Evolutionary conservation across 2,797 vertebrate genomes (phyloP).

Genomic region (Propithecus perrieri): DNA sequence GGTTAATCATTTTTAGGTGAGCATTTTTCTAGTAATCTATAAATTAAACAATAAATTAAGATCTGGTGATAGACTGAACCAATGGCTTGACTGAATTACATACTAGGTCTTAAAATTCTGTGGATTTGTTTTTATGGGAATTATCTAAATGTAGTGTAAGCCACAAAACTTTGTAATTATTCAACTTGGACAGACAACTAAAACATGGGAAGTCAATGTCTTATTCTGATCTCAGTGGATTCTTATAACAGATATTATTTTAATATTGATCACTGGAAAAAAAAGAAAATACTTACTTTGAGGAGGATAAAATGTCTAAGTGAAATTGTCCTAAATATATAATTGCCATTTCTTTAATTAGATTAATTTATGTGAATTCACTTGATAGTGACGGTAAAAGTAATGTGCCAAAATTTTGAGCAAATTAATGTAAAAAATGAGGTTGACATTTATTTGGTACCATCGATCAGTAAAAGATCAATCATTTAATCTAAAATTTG

Average conservation of each 20-base stretch:
- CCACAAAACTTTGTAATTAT: not conserved
- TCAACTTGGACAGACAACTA: not conserved
- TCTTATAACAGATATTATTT: not conserved
- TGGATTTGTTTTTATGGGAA: not conserved
- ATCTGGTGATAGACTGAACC: not conserved
- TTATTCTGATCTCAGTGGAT: not conserved
- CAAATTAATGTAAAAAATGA: not conserved
- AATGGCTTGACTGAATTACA: not conserved
- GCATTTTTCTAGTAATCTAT: not conserved
- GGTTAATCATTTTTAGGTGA: not conserved
- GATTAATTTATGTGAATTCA: not conserved
- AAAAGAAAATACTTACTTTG: not conserved
- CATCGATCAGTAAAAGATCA: not conserved
- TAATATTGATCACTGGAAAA: not conserved
- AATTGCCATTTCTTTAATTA: not conserved
- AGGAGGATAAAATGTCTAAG: not conserved
- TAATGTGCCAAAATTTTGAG: not conserved
- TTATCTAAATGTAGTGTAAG: not conserved
- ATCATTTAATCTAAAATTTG: not conserved
- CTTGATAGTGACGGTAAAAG: not conserved
- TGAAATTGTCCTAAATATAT: conserved; percentile 22
- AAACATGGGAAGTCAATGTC: not conserved
- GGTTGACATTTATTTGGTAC: not conserved
- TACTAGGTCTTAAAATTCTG: not conserved
- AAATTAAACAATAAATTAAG: not conserved